These are phyloP conservation scores for Prionailurus viverrinus DNA, from an alignment of 2,113 vertebrate species.

Conservation along the genomic window DNA sequence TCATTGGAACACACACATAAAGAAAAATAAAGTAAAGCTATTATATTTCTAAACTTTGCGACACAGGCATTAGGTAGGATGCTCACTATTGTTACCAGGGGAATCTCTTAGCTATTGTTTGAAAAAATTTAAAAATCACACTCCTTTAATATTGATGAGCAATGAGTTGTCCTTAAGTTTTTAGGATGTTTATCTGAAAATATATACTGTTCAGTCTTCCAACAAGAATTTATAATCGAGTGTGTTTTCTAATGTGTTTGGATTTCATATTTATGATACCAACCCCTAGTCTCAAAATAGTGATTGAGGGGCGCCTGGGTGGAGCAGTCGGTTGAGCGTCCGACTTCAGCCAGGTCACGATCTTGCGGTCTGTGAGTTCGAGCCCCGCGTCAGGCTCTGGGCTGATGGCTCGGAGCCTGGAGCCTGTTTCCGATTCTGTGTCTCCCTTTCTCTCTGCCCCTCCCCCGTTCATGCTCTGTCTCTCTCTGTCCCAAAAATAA, in stretches of 20 bases:
- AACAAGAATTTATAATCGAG: constrained; percentile 7
- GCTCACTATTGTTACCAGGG: neutral
- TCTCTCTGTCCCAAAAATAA: too few species aligned
- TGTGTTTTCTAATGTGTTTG: constrained; percentile 20
- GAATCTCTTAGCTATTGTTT: neutral
- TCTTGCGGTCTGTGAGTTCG: too few species aligned
- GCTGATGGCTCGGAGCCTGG: too few species aligned
- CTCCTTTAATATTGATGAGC: neutral
- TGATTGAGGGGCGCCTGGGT: neutral
- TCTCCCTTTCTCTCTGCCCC: too few species aligned
- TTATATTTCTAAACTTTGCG: constrained; percentile 30
- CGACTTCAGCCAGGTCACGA: too few species aligned
- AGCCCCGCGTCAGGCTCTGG: too few species aligned
- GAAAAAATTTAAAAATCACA: constrained; percentile 10
- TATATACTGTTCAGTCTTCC: neutral
- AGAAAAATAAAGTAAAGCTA: neutral
- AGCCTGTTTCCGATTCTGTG: too few species aligned
- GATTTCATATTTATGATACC: neutral
- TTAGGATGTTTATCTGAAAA: neutral
- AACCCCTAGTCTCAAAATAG: neutral
- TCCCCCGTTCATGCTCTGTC: too few species aligned
- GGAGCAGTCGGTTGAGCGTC: too few species aligned
- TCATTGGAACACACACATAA: neutral
- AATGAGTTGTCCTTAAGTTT: neutral
- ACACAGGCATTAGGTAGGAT: neutral